Base-by-base conservation (phyloP, 2,888 invertebrate genomes). In the Resseliella maxima region DNA sequence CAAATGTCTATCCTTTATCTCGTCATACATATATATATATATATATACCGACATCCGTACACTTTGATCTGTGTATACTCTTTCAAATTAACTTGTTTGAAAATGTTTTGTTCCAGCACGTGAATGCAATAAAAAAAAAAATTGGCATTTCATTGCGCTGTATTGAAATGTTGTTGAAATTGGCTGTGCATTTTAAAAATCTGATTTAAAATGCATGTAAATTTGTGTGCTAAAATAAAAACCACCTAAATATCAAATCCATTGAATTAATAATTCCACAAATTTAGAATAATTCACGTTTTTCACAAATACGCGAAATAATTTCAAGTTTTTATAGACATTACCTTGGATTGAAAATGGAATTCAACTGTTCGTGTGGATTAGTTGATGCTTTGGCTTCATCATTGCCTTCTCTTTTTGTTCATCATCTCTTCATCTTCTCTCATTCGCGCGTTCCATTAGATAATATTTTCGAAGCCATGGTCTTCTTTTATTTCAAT, bases 101-200 rank as follows among this genome's bases (percentile, higher is more conserved):
- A 72, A 72, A 72, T 72, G 72, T 72, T 72, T 72, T 35, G 35
- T 72, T 72, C n/a, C 72, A 72, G 72, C 72, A 72, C 72, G 72
- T 72, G 72, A 72, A 72, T 72, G 72, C 72, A 72, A 72, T 72
- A 72, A 72, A 72, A 72, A 72, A n/a, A n/a, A n/a, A n/a, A n/a
- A n/a, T n/a, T 72, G 72, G 72, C 72, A 72, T 72, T 72, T 31
- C 72, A 27, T 31, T 72, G 27, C 18, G 72, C 35, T 72, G 59
- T 18, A 59, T n/a, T n/a, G n/a, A n/a, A n/a, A n/a, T 59, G 18
- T 59, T 50, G 46, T 8, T 15, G 46, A 2, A 18, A 59, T 50
- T 50, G 10, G 15, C 5, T 18, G 10, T 18, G 50, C 50, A 50
- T 50, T 50, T 50, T 8, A 18, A 50, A 50, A 18, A 12, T 50